Evolutionary conservation across 2,888 invertebrate genomes (phyloP), one percentile per base, ranked within the genome.

Genomic region (Eilema caniola): DNA sequence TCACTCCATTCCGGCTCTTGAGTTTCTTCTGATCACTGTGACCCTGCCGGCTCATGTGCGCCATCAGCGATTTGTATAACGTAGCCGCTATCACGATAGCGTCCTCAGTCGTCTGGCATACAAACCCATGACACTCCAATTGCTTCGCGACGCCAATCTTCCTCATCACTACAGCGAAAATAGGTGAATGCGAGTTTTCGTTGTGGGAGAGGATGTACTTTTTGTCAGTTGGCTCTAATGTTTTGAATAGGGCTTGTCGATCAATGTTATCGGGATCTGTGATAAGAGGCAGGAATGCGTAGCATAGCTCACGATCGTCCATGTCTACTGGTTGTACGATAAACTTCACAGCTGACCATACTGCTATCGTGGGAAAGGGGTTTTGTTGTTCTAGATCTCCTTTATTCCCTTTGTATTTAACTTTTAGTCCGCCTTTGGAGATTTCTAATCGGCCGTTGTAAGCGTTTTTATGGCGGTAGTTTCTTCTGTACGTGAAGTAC

Each of bases 11-110:
- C 89, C 95, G 96, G 87, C 96, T 98, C 87, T 96, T 97, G 28
- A 96, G 96, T 83, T 96, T 96, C 84, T 96, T 96, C 81, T 93
- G 96, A 80, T 94, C 93, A 79, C 79, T 85, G 82, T 94, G 94
- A 75, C 94, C 94, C 80, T 95, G 95, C 73, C 96, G 95, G 89
- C 96, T 97, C 96, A 98, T 97, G 86, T 97, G 97, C 73, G 98
- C 97, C 95, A 98, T 97, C 70, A 98, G 95, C 53, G 98, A 98
- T 92, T 98, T 98, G 93, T 98, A 98, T 80, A 98, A 95, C 76
- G 98, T 98, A 63, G 98, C 98, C 20, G 98, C 98, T 83, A 98
- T 98, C 0, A 98, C 98, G 57, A 98, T 97, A 76, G 98, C 98
- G 91, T 98, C 98, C 93, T 98, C 98, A 47, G 98, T 97, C 84